A percentile compares a stretch with the other conserved stretches of the same genome.
Conservation (phyloP, 2,888 invertebrate species). For the Myathropa florea region DNA sequence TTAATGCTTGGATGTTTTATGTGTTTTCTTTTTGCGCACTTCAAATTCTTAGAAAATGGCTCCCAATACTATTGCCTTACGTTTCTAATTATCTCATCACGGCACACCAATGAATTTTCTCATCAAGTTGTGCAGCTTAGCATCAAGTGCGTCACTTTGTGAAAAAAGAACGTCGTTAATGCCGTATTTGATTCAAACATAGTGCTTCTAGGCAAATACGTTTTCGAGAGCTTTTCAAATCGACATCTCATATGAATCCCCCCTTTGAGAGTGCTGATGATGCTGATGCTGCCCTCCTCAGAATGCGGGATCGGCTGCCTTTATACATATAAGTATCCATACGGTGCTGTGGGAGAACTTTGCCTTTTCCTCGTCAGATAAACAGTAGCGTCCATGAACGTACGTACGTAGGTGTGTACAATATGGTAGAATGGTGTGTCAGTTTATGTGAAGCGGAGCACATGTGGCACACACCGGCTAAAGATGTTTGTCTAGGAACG, state of each 20-base stretch:
- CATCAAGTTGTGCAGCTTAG: constrained; percentile 2
- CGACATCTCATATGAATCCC: constrained; percentile 46
- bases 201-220: constrained; percentile 47
- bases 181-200: constrained; percentile 22
- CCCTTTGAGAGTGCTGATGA: neutral
- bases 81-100: constrained; percentile 50
- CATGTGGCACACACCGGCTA: constrained; percentile 15
- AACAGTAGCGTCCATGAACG: constrained; percentile 6
- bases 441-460: constrained; percentile 24
- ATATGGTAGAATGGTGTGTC: constrained; percentile 45
- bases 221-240: constrained; percentile 56
- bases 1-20: neutral
- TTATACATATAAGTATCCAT: neutral
- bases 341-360: neutral
- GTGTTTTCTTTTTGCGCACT: no score
- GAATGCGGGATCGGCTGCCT: neutral
- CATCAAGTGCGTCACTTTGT: neutral
- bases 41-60: neutral
- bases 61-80: neutral
- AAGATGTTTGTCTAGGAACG: constrained; percentile 12
- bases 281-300: constrained; percentile 6
- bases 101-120: neutral
- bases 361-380: constrained; percentile 3
- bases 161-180: neutral
- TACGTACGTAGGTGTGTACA: neutral